These are phyloP conservation scores for Malurus leucopterus DNA, from an alignment of 2,797 vertebrate genomes.

Conservation along the genomic window DNA sequence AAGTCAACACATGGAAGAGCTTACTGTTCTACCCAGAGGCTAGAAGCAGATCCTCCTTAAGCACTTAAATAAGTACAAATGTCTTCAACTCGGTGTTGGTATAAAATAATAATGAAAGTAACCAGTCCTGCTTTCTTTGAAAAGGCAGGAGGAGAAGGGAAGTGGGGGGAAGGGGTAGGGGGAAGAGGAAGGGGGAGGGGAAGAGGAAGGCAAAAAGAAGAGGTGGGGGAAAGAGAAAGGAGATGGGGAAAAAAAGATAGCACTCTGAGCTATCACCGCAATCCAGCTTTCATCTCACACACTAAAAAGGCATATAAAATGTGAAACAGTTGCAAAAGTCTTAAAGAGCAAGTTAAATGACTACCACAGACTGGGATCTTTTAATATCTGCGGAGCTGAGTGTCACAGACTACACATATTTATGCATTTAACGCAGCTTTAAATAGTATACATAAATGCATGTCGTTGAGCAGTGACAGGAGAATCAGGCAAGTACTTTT, in stretches of 20 bases:
- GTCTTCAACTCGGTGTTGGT: slow-evolving; percentile 22
- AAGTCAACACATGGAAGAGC: slow-evolving; percentile 11
- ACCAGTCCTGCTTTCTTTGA: background rate
- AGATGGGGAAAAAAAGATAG: background rate
- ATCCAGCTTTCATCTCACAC: background rate
- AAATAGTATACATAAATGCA: slow-evolving; percentile 27
- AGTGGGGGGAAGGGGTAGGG: background rate
- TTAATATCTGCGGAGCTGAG: slow-evolving; percentile 27
- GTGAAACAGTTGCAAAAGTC: slow-evolving; percentile 15
- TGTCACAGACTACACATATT: slow-evolving; percentile 19
- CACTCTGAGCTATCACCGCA: background rate
- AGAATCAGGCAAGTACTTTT: background rate
- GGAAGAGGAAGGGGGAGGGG: background rate
- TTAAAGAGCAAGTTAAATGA: slow-evolving; percentile 15
- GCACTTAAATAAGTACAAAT: slow-evolving; percentile 52
- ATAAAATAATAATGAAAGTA: slow-evolving; percentile 38
- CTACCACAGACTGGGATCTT: background rate
- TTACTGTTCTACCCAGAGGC: slow-evolving; percentile 7
- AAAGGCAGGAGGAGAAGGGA: background rate
- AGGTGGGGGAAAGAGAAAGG: background rate
- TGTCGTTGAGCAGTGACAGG: background rate
- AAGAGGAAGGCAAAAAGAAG: background rate
- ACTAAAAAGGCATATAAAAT: slow-evolving; percentile 14
- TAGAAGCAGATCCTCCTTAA: slow-evolving; percentile 34
- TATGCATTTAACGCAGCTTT: slow-evolving; percentile 7